A percentile compares a stretch with the other conserved stretches of the same genome.
Conservation (phyloP, 2,888 invertebrate species). For the Diloba caeruleocephala region DNA sequence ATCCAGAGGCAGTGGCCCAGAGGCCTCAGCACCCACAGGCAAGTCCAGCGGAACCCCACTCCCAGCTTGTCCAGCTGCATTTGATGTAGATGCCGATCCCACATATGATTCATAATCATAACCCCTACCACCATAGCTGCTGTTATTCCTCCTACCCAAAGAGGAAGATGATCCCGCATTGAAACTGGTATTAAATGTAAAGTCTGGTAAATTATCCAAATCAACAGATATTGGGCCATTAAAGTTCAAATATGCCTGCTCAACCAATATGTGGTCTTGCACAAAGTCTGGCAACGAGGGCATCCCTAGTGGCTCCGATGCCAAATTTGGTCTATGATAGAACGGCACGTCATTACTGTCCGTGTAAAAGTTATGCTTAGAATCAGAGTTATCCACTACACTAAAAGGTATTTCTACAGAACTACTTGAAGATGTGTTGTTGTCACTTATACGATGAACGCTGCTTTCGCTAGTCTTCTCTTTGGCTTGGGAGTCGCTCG, state of each 20-base stretch:
- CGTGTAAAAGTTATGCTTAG: conserved; percentile 85
- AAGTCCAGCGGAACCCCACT: conserved; percentile 78
- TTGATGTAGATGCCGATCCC: conserved; percentile 73
- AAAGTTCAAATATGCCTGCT: conserved; percentile 92
- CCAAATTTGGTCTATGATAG: conserved; percentile 82
- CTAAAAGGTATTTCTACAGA: conserved; percentile 85
- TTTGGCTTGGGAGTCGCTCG: conserved; percentile 76
- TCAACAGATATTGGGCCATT: conserved; percentile 88
- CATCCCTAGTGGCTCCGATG: conserved; percentile 85
- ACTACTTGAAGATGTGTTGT: conserved; percentile 80
- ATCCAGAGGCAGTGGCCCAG: conserved; percentile 75
- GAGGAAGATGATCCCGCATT: conserved; percentile 80
- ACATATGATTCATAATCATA: conserved; percentile 79
- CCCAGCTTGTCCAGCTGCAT: conserved; percentile 65
- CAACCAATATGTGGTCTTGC: conserved; percentile 95
- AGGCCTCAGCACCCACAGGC: conserved; percentile 75
- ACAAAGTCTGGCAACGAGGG: conserved; percentile 95
- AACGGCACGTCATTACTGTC: conserved; percentile 77
- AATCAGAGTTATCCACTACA: conserved; percentile 84
- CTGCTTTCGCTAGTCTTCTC: conserved; percentile 72
- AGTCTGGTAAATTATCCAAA: conserved; percentile 91
- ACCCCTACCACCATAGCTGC: conserved; percentile 70
- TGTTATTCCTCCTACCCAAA: conserved; percentile 75
- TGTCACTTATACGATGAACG: conserved; percentile 75
- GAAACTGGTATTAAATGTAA: conserved; percentile 89